Evolutionary conservation across 2,888 invertebrate species (phyloP), one percentile per base, ranked within the genome.

Genomic region (Eupithecia centaureata): DNA sequence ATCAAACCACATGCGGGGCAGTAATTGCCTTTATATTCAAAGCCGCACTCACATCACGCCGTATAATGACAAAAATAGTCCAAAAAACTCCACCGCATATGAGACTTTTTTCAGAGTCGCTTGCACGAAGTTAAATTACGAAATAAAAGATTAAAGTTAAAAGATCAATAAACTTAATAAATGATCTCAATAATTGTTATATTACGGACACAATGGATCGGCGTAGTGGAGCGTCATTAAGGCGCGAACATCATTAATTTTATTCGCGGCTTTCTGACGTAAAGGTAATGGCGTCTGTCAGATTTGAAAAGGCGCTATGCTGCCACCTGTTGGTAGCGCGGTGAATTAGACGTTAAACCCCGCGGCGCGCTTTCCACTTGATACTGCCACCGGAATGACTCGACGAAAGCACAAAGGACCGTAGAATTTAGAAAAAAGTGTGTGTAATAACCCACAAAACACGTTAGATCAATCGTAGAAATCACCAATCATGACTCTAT

Each of bases 91-190:
- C 87, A 86, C 86, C 84, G 91, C 92, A 92, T 92, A 93, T 91
- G 91, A 92, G 92, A 89, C 90, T 92, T 92, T 89, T 92, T 92
- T 86, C 82, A 84, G 86, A 90, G 86, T 92, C 92, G 88, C 90
- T 90, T 87, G 88, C 88, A 86, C 85, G 84, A 77, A 92, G 88
- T 90, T 91, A 92, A 93, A 93, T 93, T 92, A 93, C 92, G 90
- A 93, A 92, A 93, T 92, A 93, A 93, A 93, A 93, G 93, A 93
- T 93, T 92, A 92, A 57, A 92, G 87, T 92, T 92, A 92, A 93
- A 92, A 92, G 92, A 93, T 92, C 93, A 93, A 93, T 93, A 93
- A 93, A 93, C 92, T 92, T 93, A 92, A 93, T 92, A 93, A 93
- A 93, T 93, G 92, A 92, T 93, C 93, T 93, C 90, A 93, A 92